A percentile compares a stretch with the other conserved stretches of the same genome.
phyloP scores from a whole-genome alignment of 2,797 vertebrate species.

The Crenichthys baileyi region DNA sequence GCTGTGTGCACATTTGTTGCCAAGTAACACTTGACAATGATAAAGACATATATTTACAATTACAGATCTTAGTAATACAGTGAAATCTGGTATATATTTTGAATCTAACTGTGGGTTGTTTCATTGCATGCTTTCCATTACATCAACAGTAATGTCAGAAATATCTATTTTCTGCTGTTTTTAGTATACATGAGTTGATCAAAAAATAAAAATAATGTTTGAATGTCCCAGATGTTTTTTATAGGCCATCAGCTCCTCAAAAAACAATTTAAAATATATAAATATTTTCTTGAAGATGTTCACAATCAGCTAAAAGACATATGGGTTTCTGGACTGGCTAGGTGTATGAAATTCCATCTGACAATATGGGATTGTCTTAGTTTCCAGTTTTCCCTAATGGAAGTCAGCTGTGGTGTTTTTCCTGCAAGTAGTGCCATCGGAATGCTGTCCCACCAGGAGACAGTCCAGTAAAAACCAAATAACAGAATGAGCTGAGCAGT shows the following conservation, averaged over 20 bases:
- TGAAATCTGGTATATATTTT: slow-evolving; percentile 1
- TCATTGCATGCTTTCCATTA: not conserved
- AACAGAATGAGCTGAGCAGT: slow-evolving; percentile 45
- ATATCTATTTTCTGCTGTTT: not conserved
- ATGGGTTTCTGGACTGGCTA: slow-evolving; percentile 7
- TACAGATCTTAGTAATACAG: not conserved
- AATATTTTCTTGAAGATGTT: slow-evolving; percentile 3
- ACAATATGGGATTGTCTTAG: slow-evolving; percentile 58
- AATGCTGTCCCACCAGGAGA: slow-evolving; percentile 56
- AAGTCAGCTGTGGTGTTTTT: slow-evolving; percentile 66
- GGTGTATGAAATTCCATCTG: slow-evolving; percentile 52
- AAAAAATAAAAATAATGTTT: not conserved
- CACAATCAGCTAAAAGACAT: slow-evolving; percentile 17
- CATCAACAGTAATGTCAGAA: not conserved
- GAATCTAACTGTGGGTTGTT: slow-evolving; percentile 2
- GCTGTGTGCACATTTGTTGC: slow-evolving; percentile 16
- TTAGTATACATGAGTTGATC: not conserved
- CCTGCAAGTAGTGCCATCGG: slow-evolving; percentile 53
- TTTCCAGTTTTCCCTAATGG: slow-evolving; percentile 66
- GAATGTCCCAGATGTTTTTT: not conserved
- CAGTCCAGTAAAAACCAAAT: slow-evolving; percentile 64
- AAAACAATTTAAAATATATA: not conserved
- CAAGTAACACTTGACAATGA: slow-evolving; percentile 22
- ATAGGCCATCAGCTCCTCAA: not conserved
- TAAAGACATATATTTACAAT: slow-evolving; percentile 7